Base-by-base conservation (phyloP, 2,113 vertebrate species). In the Poecile atricapillus region DNA sequence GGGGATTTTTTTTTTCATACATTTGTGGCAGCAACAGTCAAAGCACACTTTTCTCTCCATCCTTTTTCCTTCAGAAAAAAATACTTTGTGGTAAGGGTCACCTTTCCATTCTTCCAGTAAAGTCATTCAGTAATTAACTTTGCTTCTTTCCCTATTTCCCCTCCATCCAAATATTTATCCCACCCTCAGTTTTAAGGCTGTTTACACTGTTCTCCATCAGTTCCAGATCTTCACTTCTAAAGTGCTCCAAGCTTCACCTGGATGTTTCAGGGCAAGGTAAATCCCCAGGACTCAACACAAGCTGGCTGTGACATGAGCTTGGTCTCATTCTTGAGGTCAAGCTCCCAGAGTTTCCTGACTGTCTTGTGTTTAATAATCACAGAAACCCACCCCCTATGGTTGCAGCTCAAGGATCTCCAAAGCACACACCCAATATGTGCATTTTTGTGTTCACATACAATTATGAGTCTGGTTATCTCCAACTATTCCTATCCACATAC, bases 331-430 rank as follows among this genome's bases (percentile, higher is more conserved):
- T 19, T 12, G 9, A 46, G 35, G 31, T 50, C 21, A 55, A 56
- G 9, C 30, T 55, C 46, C 33, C 52, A n/a, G 14, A 87, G 18
- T 16, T 59, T 28, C 56, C 35, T 75, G 49, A 23, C 10, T 55
- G 11, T 22, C 27, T 7, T 20, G 25, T 37, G 11, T 37, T 44
- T 33, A 5, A n/a, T 2, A 33, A 46, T 28, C 13, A 15, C 15
- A 65, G 25, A 69, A 82, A 35, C 9, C 4, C 64, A 73, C 0
- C 1, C 8, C 2, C 31, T 19, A 20, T 0, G 1, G 5, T 44
- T 37, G 33, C 41, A 78, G 8, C 15, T 56, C 46, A 31, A 50
- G 13, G 15, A 21, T 35, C 5, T 49, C 21, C 46, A 62, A 33
- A 83, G 58, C 41, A 44, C 30, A 68, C 13, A 46, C 41, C 5